phyloP scores from a whole-genome alignment of 2,797 vertebrate species.

The Acridotheres tristis region DNA sequence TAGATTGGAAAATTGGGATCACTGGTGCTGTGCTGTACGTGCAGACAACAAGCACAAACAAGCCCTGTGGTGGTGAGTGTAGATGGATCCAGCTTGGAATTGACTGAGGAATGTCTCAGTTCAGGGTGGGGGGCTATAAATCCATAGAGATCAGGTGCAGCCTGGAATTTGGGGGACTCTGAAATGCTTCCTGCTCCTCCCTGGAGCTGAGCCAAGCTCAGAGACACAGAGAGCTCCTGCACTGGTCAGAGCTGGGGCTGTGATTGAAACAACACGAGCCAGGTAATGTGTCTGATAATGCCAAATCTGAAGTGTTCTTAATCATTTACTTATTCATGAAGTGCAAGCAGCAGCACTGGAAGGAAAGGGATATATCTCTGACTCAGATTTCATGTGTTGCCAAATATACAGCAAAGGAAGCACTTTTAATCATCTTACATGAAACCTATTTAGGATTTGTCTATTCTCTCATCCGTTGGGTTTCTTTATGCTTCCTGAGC shows the following conservation, averaged over 20 bases:
- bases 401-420: conserved; percentile 38
- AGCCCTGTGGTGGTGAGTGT: neutral
- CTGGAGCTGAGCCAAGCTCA: neutral
- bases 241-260: neutral
- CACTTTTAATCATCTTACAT: conserved; percentile 49
- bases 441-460: conserved; percentile 38
- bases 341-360: neutral
- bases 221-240: neutral
- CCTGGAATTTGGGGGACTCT: neutral
- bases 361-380: conserved; percentile 19
- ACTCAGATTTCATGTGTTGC: conserved; percentile 33
- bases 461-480: conserved; percentile 25
- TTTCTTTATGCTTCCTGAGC: conserved; percentile 34
- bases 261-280: conserved; percentile 18
- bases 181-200: neutral
- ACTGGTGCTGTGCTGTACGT: neutral
- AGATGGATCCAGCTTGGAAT: neutral
- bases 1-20: neutral
- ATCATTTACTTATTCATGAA: conserved; percentile 48
- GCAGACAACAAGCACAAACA: neutral
- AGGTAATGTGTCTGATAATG: conserved; percentile 8
- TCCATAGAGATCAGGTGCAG: neutral
- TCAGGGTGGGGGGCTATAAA: neutral
- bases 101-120: neutral
- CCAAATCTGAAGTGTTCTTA: conserved; percentile 23